These are phyloP conservation scores for Argyrosomus regius DNA, from an alignment of 2,797 vertebrate species.

Conservation along the genomic window DNA sequence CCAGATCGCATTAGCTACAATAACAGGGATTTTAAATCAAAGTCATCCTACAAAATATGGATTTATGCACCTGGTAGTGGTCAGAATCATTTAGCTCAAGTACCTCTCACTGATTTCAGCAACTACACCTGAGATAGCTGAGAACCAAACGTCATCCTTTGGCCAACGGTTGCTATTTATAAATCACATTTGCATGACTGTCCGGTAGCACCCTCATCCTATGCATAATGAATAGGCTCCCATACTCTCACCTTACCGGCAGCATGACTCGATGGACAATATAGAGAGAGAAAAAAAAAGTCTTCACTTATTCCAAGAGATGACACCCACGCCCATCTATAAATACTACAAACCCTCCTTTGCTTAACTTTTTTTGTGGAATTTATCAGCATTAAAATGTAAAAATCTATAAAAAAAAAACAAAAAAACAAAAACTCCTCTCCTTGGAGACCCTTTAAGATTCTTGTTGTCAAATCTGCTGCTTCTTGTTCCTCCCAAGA, in stretches of 20 bases:
- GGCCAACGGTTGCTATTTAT: constrained; percentile 69
- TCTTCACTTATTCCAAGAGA: constrained; percentile 10
- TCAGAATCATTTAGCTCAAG: constrained; percentile 49
- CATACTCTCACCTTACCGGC: constrained; percentile 40
- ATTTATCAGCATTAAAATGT: constrained; percentile 41
- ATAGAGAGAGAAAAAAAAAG: constrained; percentile 16
- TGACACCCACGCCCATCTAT: not conserved
- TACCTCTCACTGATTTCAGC: constrained; percentile 22
- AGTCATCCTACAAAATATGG: constrained; percentile 41
- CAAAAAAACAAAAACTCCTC: not conserved
- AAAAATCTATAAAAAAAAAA: constrained; percentile 15
- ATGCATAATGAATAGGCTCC: constrained; percentile 67
- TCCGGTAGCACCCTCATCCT: constrained; percentile 54
- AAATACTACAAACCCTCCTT: constrained; percentile 10
- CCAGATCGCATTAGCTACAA: constrained; percentile 39
- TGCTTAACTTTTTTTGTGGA: not conserved
- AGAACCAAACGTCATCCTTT: constrained; percentile 62
- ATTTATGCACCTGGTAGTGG: constrained; percentile 38
- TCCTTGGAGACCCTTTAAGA: constrained; percentile 15
- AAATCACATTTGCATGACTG: constrained; percentile 75
- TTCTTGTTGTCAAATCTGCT: constrained; percentile 59
- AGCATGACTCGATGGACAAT: constrained; percentile 19
- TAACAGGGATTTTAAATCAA: constrained; percentile 54
- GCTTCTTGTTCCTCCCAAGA: constrained; percentile 63
- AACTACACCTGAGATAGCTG: constrained; percentile 44